Conservation (phyloP, 2,113 vertebrate genomes). For the Salvelinus namaycush region DNA sequence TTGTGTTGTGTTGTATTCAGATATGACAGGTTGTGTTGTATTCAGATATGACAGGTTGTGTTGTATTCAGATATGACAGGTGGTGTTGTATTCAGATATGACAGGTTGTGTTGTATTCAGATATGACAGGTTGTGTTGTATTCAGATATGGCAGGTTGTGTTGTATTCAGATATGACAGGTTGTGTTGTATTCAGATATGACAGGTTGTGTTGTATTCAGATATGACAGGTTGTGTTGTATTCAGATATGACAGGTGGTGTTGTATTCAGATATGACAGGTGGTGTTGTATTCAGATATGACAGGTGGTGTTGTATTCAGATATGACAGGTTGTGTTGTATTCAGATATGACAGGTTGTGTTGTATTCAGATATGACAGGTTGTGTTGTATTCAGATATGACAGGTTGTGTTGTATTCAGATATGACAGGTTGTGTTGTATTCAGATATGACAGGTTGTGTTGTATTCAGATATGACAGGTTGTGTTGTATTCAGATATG, state of each 20-base stretch:
- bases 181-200: background rate
- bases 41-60: background rate
- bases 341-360: conserved; percentile 75
- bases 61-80: background rate
- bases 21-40: background rate
- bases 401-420: background rate
- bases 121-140: background rate
- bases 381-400: background rate
- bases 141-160: background rate
- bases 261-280: no score
- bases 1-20: no score
- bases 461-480: no score
- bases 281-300: background rate
- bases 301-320: background rate
- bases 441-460: conserved; percentile 75
- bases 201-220: background rate
- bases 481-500: background rate
- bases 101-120: conserved; percentile 52
- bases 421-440: background rate
- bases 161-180: no score
- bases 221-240: background rate
- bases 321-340: background rate
- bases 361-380: no score
- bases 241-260: conserved; percentile 75
- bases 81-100: conserved; percentile 75